A percentile compares a stretch with the other conserved stretches of the same genome.
Evolutionary conservation across 2,113 vertebrate genomes (phyloP).

Genomic region (Laticauda laticaudata): DNA sequence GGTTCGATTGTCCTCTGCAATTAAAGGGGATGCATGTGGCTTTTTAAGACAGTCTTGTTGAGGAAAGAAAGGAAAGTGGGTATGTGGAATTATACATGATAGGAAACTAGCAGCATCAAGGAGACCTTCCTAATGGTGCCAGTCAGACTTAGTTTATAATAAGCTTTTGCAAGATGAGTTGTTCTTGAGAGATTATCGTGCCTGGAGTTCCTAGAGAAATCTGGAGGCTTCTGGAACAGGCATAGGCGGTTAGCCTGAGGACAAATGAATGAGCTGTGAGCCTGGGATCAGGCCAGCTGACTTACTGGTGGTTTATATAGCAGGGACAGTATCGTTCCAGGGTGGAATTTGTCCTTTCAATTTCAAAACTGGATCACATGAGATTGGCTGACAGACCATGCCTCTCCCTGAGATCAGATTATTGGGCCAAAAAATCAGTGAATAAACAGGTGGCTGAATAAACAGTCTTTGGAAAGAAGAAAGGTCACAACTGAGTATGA

Average conservation of each 20-base stretch:
- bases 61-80: not conserved
- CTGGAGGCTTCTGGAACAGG: not conserved
- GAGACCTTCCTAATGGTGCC: not conserved
- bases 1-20: not conserved
- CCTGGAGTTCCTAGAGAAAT: not conserved
- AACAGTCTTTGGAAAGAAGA: not conserved
- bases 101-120: not conserved
- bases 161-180: not conserved
- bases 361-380: not conserved
- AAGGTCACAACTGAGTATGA: not conserved
- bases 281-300: not conserved
- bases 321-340: not conserved
- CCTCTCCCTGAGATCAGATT: not conserved
- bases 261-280: not conserved
- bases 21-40: not conserved
- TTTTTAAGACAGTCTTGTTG: not conserved
- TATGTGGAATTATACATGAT: not conserved
- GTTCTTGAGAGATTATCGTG: not conserved
- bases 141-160: not conserved
- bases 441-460: not conserved
- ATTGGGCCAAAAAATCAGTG: not conserved
- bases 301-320: not conserved
- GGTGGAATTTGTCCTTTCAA: not conserved
- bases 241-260: not conserved
- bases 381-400: not conserved